Evolutionary conservation across 2,888 invertebrate genomes (phyloP).

Genomic region (Drosophila phalerata): DNA sequence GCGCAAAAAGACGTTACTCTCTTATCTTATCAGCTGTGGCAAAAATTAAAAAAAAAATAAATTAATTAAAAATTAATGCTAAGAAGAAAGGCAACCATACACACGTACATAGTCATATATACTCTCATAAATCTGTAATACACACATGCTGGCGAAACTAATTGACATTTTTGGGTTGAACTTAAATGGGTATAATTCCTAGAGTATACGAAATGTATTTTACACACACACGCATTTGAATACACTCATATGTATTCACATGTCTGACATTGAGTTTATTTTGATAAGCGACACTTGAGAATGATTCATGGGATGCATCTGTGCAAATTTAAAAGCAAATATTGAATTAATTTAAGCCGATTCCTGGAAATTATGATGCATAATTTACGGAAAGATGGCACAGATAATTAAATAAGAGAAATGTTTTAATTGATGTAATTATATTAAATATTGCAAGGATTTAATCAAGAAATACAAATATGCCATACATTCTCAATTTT

Average conservation of each 20-base stretch:
- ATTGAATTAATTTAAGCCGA: slow-evolving; percentile 33
- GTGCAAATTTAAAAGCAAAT: slow-evolving; percentile 54
- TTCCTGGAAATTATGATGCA: slow-evolving; percentile 10
- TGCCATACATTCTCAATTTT: not conserved
- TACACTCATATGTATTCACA: not conserved
- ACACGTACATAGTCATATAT: not conserved
- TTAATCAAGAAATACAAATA: not conserved
- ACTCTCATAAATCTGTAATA: not conserved
- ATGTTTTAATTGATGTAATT: not conserved
- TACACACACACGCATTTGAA: not conserved
- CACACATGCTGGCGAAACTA: not conserved
- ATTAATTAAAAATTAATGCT: not conserved
- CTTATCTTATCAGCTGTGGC: slow-evolving; percentile 55
- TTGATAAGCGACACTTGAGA: slow-evolving; percentile 37
- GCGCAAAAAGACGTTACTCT: slow-evolving; percentile 17
- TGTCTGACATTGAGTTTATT: slow-evolving; percentile 3
- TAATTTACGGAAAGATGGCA: not conserved
- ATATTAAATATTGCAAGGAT: not conserved
- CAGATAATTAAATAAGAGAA: not conserved
- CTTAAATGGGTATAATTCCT: not conserved
- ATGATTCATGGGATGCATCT: slow-evolving; percentile 55
- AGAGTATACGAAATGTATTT: not conserved
- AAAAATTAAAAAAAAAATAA: not conserved
- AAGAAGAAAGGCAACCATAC: not conserved
- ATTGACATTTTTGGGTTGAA: not conserved